phyloP scores from a whole-genome alignment of 2,888 invertebrate species.

The Drosophila colorata region DNA sequence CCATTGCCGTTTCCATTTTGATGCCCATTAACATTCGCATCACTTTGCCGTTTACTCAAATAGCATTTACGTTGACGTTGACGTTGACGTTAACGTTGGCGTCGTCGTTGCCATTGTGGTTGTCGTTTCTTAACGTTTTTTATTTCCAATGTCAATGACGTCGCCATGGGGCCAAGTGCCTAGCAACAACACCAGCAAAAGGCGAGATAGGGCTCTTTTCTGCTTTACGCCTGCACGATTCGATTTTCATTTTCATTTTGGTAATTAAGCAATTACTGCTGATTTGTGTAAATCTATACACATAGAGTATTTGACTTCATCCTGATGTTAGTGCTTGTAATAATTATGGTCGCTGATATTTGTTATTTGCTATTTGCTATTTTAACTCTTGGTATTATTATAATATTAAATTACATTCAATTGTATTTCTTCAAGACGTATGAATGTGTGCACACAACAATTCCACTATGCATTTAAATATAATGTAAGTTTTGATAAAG shows the following conservation, averaged over 20 bases:
- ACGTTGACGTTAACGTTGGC: slow-evolving; percentile 3
- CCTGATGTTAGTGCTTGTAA: background rate
- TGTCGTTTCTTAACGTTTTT: slow-evolving; percentile 1
- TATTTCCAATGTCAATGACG: slow-evolving; percentile 26
- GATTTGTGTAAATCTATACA: background rate
- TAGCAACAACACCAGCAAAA: slow-evolving; percentile 5
- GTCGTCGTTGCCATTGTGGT: background rate
- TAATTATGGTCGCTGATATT: background rate
- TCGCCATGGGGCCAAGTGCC: slow-evolving; percentile 14
- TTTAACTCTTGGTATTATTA: background rate
- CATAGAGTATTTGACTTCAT: background rate
- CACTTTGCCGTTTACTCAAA: slow-evolving; percentile 37
- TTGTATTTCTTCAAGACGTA: background rate
- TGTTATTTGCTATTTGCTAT: no score
- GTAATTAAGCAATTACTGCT: slow-evolving; percentile 20
- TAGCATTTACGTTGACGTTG: slow-evolving; percentile 33
- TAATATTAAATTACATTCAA: background rate
- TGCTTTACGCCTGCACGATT: slow-evolving; percentile 12
- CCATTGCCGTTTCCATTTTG: slow-evolving; percentile 35
- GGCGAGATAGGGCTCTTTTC: slow-evolving; percentile 1
- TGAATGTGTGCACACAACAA: no score
- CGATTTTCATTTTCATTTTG: slow-evolving; percentile 19
- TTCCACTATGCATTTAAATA: no score
- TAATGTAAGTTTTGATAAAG: no score
- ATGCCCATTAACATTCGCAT: slow-evolving; percentile 44